These are phyloP conservation scores for Medauroidea extradentata DNA, from an alignment of 1,140 invertebrate genomes.

Conservation along the genomic window DNA sequence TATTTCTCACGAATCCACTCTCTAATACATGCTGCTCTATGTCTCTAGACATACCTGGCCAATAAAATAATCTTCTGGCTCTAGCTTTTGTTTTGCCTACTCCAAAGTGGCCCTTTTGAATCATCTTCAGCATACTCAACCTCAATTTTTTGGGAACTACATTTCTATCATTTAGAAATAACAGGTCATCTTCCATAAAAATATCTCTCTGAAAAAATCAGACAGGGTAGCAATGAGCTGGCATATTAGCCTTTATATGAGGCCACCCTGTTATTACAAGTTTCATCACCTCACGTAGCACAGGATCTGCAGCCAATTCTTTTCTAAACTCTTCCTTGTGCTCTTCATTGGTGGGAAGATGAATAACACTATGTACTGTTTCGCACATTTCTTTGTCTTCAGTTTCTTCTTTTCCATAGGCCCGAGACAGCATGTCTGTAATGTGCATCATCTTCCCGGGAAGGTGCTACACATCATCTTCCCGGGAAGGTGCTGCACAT, in stretches of 20 bases:
- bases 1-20: conserved; percentile 16
- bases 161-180: no score
- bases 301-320: neutral
- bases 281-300: conserved; percentile 1
- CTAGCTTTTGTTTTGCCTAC: conserved; percentile 25
- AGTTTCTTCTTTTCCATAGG: neutral
- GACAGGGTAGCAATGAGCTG: no score
- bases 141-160: conserved; percentile 21
- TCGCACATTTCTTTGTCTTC: neutral
- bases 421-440: neutral
- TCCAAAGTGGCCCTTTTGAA: conserved; percentile 37
- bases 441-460: neutral
- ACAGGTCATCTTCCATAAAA: conserved; percentile 24
- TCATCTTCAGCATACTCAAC: conserved; percentile 26
- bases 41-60: conserved; percentile 16
- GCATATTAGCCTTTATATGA: conserved; percentile 15
- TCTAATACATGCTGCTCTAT: neutral
- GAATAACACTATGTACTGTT: neutral
- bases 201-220: conserved; percentile 26
- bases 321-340: neutral
- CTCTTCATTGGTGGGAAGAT: neutral
- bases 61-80: conserved; percentile 22
- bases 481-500: conserved; percentile 24
- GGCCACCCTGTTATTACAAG: no score
- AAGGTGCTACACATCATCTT: no score